Conservation (phyloP, 1,140 invertebrate genomes). For the Scaptomyza pallida region DNA sequence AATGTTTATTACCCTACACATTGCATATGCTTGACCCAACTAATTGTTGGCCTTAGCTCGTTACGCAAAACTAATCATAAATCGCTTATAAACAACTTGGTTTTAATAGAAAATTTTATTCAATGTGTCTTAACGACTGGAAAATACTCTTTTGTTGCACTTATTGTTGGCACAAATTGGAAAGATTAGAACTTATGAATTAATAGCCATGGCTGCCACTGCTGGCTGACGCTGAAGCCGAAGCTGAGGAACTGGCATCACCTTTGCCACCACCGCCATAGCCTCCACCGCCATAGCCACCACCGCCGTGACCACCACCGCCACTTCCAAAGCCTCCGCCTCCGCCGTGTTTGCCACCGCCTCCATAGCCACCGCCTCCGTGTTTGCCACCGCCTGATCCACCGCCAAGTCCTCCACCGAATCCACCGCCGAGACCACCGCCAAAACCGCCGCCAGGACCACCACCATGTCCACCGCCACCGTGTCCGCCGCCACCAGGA, state of each 20-base stretch:
- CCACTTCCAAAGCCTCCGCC: conserved; percentile 17
- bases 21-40: background rate
- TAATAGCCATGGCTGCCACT: conserved; percentile 32
- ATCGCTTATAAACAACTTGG: conserved; percentile 12
- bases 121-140: conserved; percentile 14
- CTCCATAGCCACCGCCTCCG: conserved; percentile 26
- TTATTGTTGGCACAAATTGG: conserved; percentile 2
- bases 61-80: conserved; percentile 3
- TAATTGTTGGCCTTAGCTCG: conserved; percentile 5
- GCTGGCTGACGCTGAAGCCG: conserved; percentile 16
- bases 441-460: conserved; percentile 19
- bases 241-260: conserved; percentile 24
- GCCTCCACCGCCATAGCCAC: conserved; percentile 51
- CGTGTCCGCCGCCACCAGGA: conserved; percentile 5
- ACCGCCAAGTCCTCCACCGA: conserved; percentile 31
- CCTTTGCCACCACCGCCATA: conserved; percentile 27
- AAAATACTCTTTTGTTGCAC: conserved; percentile 48
- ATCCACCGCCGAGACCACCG: conserved; percentile 6
- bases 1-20: background rate
- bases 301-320: conserved; percentile 31
- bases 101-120: conserved; percentile 49
- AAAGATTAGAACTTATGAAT: conserved; percentile 10
- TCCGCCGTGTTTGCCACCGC: conserved; percentile 25
- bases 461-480: conserved; percentile 16
- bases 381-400: conserved; percentile 8